Evolutionary conservation across 2,888 invertebrate genomes (phyloP), one percentile per base, ranked within the genome.

Genomic region (Tachina fera): DNA sequence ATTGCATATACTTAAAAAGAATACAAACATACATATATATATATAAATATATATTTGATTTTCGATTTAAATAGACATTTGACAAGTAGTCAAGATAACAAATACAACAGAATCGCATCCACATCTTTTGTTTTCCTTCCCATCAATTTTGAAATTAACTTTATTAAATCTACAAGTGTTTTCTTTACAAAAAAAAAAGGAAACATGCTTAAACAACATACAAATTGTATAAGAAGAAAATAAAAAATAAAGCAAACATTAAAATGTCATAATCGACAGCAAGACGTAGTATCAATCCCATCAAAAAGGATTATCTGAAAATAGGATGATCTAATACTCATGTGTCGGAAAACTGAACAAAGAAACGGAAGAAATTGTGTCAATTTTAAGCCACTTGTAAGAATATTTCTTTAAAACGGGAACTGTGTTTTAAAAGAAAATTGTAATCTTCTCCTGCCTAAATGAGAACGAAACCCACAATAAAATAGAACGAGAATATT

Each of bases 11-110:
- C 65, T 71, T 45, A 60, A 43, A 60, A 47, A 14, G 22, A 22
- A 22, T 22, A 22, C 22, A 22, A 22, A 2, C 22, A 22, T 22
- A 2, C 45, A 58, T 61, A 61, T 43, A 56, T 10, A 16, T 31
- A 58, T 45, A n/a, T 51, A 0, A 22, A 31, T 31, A 4, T 3
- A 31, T 31, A 6, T 74, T 60, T 43, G 41, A 5, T 58, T 43
- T 60, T 51, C 43, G 43, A 47, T 56, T 61, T 70, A 70, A 74
- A 81, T 60, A 85, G 68, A 81, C 63, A 77, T 70, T 74, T 85
- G 84, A 85, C 84, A 81, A 31, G 84, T 39, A 31, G 84, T 39
- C 68, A 11, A 81, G 81, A 77, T 77, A 84, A 77, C 67, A 80
- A 81, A 74, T 77, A 63, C 61, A 77, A 81, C 31, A 71, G 45